Conservation (phyloP, 2,113 vertebrate genomes). For the Carlito syrichta region DNA sequence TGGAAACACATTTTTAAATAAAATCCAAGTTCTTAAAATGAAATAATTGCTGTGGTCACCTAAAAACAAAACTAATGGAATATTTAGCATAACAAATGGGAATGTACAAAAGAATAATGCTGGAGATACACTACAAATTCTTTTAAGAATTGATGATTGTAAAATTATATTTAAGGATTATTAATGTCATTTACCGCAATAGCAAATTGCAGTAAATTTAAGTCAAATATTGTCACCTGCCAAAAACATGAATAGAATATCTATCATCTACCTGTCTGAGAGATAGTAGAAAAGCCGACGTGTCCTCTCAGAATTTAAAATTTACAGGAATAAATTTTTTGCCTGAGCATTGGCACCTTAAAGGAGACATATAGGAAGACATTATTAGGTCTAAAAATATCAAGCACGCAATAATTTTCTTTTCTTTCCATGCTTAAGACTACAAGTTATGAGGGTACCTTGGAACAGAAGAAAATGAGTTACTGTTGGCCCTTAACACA, state of each 20-base stretch:
- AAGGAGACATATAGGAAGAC: not conserved
- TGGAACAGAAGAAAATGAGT: not conserved
- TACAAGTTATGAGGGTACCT: not conserved
- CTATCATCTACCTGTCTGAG: no score
- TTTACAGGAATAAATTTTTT: not conserved
- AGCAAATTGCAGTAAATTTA: not conserved
- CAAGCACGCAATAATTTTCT: not conserved
- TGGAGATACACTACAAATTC: not conserved
- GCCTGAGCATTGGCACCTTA: not conserved
- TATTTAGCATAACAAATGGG: not conserved
- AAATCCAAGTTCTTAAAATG: conserved; percentile 2
- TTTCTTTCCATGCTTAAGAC: not conserved
- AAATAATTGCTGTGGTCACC: not conserved
- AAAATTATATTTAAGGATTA: not conserved
- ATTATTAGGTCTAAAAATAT: not conserved
- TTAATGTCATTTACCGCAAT: not conserved
- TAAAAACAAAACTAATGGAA: not conserved
- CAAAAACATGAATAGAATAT: not conserved
- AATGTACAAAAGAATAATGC: not conserved
- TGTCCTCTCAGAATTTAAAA: not conserved
- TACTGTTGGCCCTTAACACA: not conserved
- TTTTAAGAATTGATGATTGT: not conserved
- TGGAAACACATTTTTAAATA: not conserved
- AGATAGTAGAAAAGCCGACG: not conserved
- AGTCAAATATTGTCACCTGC: not conserved